Conservation (phyloP, 2,797 vertebrate species). For the Bovichtus variegatus region DNA sequence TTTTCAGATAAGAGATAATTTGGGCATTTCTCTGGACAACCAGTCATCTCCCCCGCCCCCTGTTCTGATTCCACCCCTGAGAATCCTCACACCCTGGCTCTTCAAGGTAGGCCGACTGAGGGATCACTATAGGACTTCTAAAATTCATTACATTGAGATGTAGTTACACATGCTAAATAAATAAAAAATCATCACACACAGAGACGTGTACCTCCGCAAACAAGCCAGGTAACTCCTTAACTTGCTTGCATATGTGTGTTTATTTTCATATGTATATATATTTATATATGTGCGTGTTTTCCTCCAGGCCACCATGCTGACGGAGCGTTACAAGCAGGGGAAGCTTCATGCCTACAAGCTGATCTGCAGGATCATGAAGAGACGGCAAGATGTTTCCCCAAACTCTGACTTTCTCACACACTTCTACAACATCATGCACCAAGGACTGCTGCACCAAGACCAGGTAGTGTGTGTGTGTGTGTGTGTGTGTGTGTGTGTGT, state of each 20-base stretch:
- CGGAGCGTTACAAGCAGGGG: conserved; percentile 98
- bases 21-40: conserved; percentile 98
- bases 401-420: conserved; percentile 98
- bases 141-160: background rate
- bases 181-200: background rate
- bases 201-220: background rate
- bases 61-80: conserved; percentile 94
- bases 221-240: background rate
- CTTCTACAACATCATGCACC: conserved; percentile 99
- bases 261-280: background rate
- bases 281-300: background rate
- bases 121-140: background rate
- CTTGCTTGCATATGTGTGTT: background rate
- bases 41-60: conserved; percentile 96
- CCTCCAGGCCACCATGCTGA: conserved; percentile 95
- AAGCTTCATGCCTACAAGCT: conserved; percentile 99
- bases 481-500: no score
- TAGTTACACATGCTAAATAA: background rate
- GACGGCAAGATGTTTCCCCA: conserved; percentile 97
- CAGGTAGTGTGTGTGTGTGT: conserved; percentile 86
- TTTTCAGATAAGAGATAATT: conserved; percentile 97
- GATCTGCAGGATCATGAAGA: conserved; percentile 99
- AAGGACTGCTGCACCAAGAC: conserved; percentile 96
- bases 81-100: conserved; percentile 99
- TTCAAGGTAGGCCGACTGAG: conserved; percentile 88